Conservation (phyloP, 2,888 invertebrate species). For the Argyresthia goedartella region DNA sequence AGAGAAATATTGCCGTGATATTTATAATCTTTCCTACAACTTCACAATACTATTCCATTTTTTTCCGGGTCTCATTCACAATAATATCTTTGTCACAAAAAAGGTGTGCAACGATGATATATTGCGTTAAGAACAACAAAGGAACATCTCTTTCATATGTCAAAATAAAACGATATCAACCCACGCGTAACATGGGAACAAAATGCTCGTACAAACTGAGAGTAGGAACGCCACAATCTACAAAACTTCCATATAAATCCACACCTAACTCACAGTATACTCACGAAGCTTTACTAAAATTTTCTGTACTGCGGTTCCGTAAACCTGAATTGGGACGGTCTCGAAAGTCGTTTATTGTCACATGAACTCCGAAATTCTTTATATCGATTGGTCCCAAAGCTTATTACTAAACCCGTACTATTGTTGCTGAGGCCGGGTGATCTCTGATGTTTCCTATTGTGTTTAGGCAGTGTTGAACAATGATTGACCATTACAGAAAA, state of each 20-base stretch:
- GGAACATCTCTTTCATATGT: conserved; percentile 49
- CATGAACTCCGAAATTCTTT: neutral
- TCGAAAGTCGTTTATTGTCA: conserved; percentile 20
- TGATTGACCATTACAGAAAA: conserved; percentile 53
- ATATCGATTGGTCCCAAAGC: conserved; percentile 14
- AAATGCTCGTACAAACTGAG: conserved; percentile 19
- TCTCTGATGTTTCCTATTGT: conserved; percentile 55
- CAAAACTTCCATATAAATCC: neutral
- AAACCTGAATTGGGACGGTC: conserved; percentile 8
- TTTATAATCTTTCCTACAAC: conserved; percentile 10
- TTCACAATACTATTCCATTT: conserved; percentile 15
- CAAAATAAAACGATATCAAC: conserved; percentile 31
- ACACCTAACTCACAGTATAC: neutral
- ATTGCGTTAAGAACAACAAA: conserved; percentile 54
- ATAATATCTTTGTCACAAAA: conserved; percentile 24
- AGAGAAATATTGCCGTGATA: neutral
- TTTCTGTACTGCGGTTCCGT: neutral
- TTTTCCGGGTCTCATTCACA: conserved; percentile 28
- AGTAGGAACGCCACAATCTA: neutral
- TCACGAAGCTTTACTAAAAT: neutral
- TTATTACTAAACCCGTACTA: conserved; percentile 42
- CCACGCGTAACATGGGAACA: conserved; percentile 40
- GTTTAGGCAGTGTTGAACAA: conserved; percentile 47
- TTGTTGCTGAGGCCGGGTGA: conserved; percentile 49
- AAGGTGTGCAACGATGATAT: conserved; percentile 51